These are phyloP conservation scores for Sturmia bella DNA, from an alignment of 2,888 invertebrate genomes.

Conservation along the genomic window DNA sequence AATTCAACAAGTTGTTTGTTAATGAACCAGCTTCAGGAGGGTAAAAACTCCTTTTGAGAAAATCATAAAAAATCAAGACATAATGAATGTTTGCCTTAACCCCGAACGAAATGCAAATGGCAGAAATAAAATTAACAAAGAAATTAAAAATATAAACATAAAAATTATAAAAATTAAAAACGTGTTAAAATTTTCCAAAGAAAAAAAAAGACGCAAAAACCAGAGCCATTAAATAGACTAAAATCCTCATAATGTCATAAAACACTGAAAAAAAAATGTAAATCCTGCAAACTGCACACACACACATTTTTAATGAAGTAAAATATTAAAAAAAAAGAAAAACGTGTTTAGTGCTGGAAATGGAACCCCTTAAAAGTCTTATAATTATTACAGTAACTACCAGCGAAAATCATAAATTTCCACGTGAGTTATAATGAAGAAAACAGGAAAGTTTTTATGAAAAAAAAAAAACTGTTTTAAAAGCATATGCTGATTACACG, in stretches of 20 bases:
- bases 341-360: slow-evolving; percentile 46
- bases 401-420: slow-evolving; percentile 64
- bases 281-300: slow-evolving; percentile 21
- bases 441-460: slow-evolving; percentile 59
- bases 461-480: slow-evolving; percentile 49
- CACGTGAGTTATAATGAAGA: slow-evolving; percentile 62
- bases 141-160: slow-evolving; percentile 73
- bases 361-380: slow-evolving; percentile 22
- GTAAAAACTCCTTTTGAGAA: slow-evolving; percentile 33
- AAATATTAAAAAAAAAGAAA: slow-evolving; percentile 44
- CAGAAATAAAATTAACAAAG: slow-evolving; percentile 69
- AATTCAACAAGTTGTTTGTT: slow-evolving; percentile 66
- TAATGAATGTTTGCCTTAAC: slow-evolving; percentile 36
- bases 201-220: slow-evolving; percentile 55
- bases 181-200: slow-evolving; percentile 77
- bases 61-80: slow-evolving; percentile 57
- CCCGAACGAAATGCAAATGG: slow-evolving; percentile 13
- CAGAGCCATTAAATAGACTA: neutral
- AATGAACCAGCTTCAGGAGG: slow-evolving; percentile 12
- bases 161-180: slow-evolving; percentile 79
- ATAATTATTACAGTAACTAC: neutral
- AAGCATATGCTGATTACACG: slow-evolving; percentile 70
- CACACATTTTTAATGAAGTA: slow-evolving; percentile 61
- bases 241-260: slow-evolving; percentile 14
- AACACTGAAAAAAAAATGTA: slow-evolving; percentile 17